Base-by-base conservation (phyloP, 1,140 invertebrate species). In the Potamilus streckersoni region DNA sequence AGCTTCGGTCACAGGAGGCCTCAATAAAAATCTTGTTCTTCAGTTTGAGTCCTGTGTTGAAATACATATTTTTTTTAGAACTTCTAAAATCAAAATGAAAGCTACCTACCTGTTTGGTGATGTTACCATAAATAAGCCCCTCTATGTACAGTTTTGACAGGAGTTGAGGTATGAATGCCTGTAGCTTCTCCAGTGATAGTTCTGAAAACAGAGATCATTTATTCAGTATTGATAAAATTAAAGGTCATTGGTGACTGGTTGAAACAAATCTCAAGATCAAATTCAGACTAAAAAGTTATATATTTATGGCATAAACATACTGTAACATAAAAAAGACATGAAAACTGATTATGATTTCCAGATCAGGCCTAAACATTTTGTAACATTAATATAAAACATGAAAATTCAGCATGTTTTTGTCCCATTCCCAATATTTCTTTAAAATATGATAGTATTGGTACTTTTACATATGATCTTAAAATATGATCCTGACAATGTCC, bases 61-160 rank as follows among this genome's bases (percentile, higher is more conserved):
- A 20, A 8, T 31, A 31, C 16, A 49, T 49, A 8, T 23, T 23
- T 23, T 23, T 38, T 6, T 38, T 38, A 38, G 38, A 38, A 1
- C 8, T 2, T 49, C 11, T 49, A 0, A 49, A 49, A 49, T 49
- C 38, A 49, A 49, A 49, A 8, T 49, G 38, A 49, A 49, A 49
- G 38, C 6, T 55, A 76, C 27, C 71, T 74, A 88, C 87, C 82
- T 85, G 82, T 81, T 84, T 85, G n/a, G 87, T 84, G 15, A 85
- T 75, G 78, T 88, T 88, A 58, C 86, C 87, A 80, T 87, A 86
- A 6, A 88, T 79, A 2, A 88, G 77, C 58, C 79, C 86, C 69
- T 88, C 87, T 60, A 86, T 83, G 68, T 84, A 84, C 27, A 87
- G 71, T 72, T 82, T 85, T 5, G 85, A 86, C 65, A 88, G 75